These are phyloP conservation scores for Protodeltote pygarga DNA, from an alignment of 2,888 invertebrate species.

Conservation along the genomic window DNA sequence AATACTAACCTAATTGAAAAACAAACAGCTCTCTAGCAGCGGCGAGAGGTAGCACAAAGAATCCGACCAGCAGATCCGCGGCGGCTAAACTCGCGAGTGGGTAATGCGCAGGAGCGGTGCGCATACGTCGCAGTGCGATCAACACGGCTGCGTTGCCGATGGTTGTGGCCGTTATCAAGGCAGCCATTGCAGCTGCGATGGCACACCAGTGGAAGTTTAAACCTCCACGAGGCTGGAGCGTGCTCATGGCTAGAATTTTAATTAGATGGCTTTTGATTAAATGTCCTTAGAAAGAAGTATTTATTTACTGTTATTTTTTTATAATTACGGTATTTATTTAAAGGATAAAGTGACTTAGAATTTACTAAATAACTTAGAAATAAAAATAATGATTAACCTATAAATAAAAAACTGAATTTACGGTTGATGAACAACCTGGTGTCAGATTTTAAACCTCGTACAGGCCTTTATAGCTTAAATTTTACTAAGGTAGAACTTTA, in stretches of 20 bases:
- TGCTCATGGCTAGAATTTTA: conserved; percentile 32
- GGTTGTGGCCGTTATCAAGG: conserved; percentile 60
- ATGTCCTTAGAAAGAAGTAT: too few relatives aligned
- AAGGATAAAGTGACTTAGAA: too few relatives aligned
- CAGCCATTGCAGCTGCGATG: conserved; percentile 59
- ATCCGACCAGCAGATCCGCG: conserved; percentile 88
- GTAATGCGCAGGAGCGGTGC: conserved; percentile 87
- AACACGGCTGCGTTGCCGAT: conserved; percentile 71
- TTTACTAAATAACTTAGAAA: too few relatives aligned
- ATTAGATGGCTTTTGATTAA: too few relatives aligned
- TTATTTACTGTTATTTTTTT: too few relatives aligned
- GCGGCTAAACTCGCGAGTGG: conserved; percentile 90
- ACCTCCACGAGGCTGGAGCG: conserved; percentile 58
- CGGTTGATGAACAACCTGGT: too few relatives aligned
- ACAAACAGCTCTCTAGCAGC: conserved; percentile 86
- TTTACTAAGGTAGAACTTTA: too few relatives aligned
- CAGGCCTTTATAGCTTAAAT: too few relatives aligned
- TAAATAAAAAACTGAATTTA: too few relatives aligned
- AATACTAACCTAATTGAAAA: conserved; percentile 73
- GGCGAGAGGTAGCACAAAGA: conserved; percentile 86
- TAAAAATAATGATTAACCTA: too few relatives aligned
- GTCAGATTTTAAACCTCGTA: too few relatives aligned
- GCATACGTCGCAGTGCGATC: conserved; percentile 62
- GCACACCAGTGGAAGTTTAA: conserved; percentile 56
- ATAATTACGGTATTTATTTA: too few relatives aligned